phyloP scores from a whole-genome alignment of 1,140 invertebrate species.

The Drosophila murphyi region DNA sequence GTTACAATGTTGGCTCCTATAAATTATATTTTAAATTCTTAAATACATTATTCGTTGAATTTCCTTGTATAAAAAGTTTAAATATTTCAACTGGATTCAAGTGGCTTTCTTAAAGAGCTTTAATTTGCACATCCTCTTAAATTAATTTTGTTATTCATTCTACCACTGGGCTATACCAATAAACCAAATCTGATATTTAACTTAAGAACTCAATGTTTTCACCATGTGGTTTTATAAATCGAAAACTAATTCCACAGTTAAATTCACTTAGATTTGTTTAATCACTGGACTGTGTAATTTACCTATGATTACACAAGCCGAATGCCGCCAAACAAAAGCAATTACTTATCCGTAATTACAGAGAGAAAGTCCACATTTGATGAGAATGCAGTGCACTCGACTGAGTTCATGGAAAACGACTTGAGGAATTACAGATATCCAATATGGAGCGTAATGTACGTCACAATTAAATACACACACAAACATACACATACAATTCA shows the following conservation, averaged over 20 bases:
- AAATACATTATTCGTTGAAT: too few species aligned
- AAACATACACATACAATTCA: constrained; percentile 5
- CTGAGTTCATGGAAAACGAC: constrained; percentile 17
- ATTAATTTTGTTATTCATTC: too few species aligned
- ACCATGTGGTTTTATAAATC: neutral
- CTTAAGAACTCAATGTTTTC: too few species aligned
- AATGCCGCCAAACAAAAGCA: constrained; percentile 33
- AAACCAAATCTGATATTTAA: too few species aligned
- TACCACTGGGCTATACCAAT: too few species aligned
- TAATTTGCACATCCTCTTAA: too few species aligned
- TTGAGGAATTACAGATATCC: constrained; percentile 6
- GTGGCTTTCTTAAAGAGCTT: too few species aligned
- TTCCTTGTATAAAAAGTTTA: too few species aligned
- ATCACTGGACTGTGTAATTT: constrained; percentile 49
- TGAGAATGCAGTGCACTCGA: constrained; percentile 7
- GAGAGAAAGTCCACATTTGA: constrained; percentile 2
- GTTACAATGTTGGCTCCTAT: too few species aligned
- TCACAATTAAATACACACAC: constrained; percentile 9
- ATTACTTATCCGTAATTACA: constrained; percentile 47
- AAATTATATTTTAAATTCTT: too few species aligned
- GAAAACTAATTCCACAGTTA: neutral
- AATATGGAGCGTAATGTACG: neutral
- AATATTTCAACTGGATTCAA: too few species aligned
- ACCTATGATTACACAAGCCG: constrained; percentile 48
- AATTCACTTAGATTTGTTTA: constrained; percentile 6